phyloP scores from a whole-genome alignment of 1,140 invertebrate species.

The Drosophila rufa region DNA sequence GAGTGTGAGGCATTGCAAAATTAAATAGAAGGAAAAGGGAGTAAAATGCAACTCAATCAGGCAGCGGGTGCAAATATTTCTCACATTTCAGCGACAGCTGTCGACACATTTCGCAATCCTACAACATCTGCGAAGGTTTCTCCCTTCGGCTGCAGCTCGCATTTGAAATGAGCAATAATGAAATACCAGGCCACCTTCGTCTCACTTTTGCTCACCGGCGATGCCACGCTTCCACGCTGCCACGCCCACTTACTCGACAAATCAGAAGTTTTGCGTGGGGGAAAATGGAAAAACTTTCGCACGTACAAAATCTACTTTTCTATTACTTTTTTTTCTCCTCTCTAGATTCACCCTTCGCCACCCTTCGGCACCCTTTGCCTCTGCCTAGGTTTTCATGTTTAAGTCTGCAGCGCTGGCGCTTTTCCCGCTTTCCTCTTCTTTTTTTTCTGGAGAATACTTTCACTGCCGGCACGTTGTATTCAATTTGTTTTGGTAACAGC shows the following conservation, averaged over 20 bases:
- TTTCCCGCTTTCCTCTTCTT: slow-evolving; percentile 34
- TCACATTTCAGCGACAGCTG: slow-evolving; percentile 61
- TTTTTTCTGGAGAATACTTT: slow-evolving; percentile 28
- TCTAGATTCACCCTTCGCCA: slow-evolving; percentile 3
- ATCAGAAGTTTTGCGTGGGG: slow-evolving; percentile 63
- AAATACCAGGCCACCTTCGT: slow-evolving; percentile 34
- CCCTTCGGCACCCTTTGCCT: slow-evolving; percentile 1
- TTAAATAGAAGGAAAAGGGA: slow-evolving; percentile 28
- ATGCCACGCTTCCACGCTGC: slow-evolving; percentile 3
- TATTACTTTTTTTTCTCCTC: slow-evolving; percentile 60
- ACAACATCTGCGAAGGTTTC: slow-evolving; percentile 39
- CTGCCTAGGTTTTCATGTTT: slow-evolving; percentile 17
- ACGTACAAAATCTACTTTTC: slow-evolving; percentile 79
- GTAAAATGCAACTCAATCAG: slow-evolving; percentile 39
- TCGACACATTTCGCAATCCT: slow-evolving; percentile 50
- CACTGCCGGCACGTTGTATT: slow-evolving; percentile 69
- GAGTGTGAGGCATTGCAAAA: slow-evolving; percentile 11
- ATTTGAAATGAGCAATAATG: slow-evolving; percentile 72
- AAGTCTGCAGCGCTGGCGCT: slow-evolving; percentile 42
- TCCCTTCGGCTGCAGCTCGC: slow-evolving; percentile 35
- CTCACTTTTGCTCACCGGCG: slow-evolving; percentile 22
- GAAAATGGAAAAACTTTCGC: slow-evolving; percentile 82
- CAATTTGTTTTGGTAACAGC: slow-evolving; percentile 82
- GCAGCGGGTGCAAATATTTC: slow-evolving; percentile 33
- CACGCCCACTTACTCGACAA: slow-evolving; percentile 40